Evolutionary conservation across 2,888 invertebrate genomes (phyloP).

Genomic region (Hypsopygia costalis): DNA sequence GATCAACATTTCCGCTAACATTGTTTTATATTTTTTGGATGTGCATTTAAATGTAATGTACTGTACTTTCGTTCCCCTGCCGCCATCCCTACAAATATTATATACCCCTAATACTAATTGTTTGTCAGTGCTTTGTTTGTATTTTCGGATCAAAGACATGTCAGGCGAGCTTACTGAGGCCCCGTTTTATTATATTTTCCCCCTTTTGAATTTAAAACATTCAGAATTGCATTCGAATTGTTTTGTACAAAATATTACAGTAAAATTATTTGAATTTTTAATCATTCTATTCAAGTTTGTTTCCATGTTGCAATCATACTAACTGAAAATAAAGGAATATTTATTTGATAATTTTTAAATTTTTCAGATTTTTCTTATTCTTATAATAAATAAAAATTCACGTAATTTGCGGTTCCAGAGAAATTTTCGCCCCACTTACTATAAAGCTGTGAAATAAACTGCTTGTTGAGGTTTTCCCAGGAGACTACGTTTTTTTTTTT

Average conservation of each 20-base stretch:
- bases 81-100: constrained; percentile 21
- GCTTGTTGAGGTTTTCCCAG: no score
- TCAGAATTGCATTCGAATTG: constrained; percentile 12
- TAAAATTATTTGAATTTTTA: constrained; percentile 12
- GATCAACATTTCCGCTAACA: no score
- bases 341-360: no score
- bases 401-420: no score
- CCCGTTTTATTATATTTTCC: constrained; percentile 30
- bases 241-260: constrained; percentile 4
- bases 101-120: constrained; percentile 43
- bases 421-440: no score
- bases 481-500: no score
- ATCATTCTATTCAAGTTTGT: constrained; percentile 1
- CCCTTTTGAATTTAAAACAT: constrained; percentile 17
- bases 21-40: no score
- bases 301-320: background rate
- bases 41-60: background rate
- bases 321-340: no score
- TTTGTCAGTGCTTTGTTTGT: constrained; percentile 42
- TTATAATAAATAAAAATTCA: no score
- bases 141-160: constrained; percentile 55
- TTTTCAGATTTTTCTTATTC: no score
- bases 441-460: no score
- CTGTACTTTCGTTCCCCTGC: constrained; percentile 11
- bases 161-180: constrained; percentile 38